Evolutionary conservation across 2,113 vertebrate genomes (phyloP).

Genomic region (Hippocampus abdominalis): DNA sequence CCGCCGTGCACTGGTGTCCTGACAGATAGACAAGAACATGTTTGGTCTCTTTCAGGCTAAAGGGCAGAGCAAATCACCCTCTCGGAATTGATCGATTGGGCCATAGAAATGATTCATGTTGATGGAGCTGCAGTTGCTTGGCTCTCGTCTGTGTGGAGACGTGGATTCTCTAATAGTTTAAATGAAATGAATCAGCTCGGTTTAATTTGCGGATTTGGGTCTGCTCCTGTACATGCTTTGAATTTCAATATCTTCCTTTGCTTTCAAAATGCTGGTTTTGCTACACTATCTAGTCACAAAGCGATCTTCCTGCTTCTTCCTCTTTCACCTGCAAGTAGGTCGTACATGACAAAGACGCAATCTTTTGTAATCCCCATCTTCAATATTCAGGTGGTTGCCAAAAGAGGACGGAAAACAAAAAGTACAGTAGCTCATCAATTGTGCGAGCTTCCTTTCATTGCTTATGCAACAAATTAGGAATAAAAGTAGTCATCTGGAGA

Average conservation of each 20-base stretch:
- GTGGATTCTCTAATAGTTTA: background rate
- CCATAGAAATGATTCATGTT: background rate
- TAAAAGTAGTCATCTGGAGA: slow-evolving; percentile 35
- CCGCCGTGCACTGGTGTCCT: background rate
- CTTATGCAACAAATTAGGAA: slow-evolving; percentile 42
- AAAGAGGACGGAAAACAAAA: slow-evolving; percentile 17
- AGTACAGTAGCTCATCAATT: slow-evolving; percentile 16
- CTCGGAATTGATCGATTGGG: background rate
- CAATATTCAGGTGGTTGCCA: slow-evolving; percentile 16
- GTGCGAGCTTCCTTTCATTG: slow-evolving; percentile 20
- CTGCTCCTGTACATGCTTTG: background rate
- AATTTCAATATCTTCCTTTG: slow-evolving; percentile 4
- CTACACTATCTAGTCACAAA: background rate
- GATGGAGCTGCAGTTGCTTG: background rate
- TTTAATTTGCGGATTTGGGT: background rate
- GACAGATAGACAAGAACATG: background rate
- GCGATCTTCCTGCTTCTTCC: background rate
- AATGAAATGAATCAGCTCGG: background rate
- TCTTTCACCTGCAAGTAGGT: background rate
- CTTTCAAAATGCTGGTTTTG: background rate
- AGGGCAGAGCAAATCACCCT: background rate
- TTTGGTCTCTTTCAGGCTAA: background rate
- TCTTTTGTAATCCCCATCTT: slow-evolving; percentile 12
- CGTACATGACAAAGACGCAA: slow-evolving; percentile 13
- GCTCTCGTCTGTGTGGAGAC: background rate